Conservation (phyloP, 2,888 invertebrate species). For the Zygaena filipendulae region DNA sequence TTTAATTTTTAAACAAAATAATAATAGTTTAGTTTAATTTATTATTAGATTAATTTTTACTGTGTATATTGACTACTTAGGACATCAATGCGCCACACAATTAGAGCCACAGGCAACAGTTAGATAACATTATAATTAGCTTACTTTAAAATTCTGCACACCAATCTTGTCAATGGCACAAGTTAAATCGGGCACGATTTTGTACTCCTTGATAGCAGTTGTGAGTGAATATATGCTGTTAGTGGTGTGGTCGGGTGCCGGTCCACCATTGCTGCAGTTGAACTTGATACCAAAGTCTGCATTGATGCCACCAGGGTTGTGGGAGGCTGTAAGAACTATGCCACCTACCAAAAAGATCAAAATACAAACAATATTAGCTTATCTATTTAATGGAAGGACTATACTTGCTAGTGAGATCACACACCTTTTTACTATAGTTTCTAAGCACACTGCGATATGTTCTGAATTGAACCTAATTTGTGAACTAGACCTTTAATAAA, state of each 20-base stretch:
- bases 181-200: conserved; percentile 79
- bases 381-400: too few species aligned
- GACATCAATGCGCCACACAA: too few species aligned
- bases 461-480: too few species aligned
- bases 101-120: too few species aligned
- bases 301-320: conserved; percentile 98
- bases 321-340: conserved; percentile 97
- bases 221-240: conserved; percentile 88
- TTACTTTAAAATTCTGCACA: conserved; percentile 71
- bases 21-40: too few species aligned
- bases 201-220: conserved; percentile 81
- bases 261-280: conserved; percentile 97
- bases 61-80: too few species aligned
- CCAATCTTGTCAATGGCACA: conserved; percentile 83
- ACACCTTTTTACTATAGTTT: too few species aligned
- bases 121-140: conserved; percentile 14
- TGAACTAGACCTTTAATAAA: too few species aligned
- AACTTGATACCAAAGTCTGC: conserved; percentile 99
- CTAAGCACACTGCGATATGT: too few species aligned
- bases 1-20: too few species aligned
- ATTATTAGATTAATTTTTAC: too few species aligned
- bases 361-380: neutral
- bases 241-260: conserved; percentile 92
- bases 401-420: too few species aligned
- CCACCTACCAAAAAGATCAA: conserved; percentile 78